Evolutionary conservation across 2,113 vertebrate genomes (phyloP), one percentile per base, ranked within the genome.

Genomic region (Patagioenas fasciata): DNA sequence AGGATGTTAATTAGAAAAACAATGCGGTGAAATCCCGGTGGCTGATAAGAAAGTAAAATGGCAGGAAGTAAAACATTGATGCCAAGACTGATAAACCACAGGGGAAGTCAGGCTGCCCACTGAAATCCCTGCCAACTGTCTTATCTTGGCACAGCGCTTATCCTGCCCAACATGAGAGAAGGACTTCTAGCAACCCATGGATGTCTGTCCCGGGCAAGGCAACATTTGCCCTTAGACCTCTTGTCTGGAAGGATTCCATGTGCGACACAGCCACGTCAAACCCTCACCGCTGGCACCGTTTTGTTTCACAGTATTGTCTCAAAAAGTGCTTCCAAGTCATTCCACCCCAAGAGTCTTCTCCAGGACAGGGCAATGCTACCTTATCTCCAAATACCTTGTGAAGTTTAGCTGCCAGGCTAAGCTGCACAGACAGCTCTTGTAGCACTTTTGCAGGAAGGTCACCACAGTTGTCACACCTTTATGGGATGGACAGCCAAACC

Each of bases 1-100:
- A 96, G 78, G 85, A 97, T 9, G 3, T 67, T 69, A 85, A 78
- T 98, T 95, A 98, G 79, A 95, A 97, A 96, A 96, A 93, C 73
- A 90, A 86, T 56, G 91, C 48, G 64, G 87, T 92, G 50, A 80
- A 96, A 97, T 96, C 92, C 0, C 34, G 75, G 84, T 21, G 61
- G 51, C 66, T 73, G 95, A 92, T 92, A 94, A 96, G 94, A 92
- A 85, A 78, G 65, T 47, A 92, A 91, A 91, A 95, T 82, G 62
- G 85, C 71, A 88, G 88, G 93, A 94, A 80, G 50, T 60, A 82
- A 85, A 95, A 88, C 34, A 26, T 44, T 23, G 64, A 97, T 94
- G 94, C 74, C 93, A 79, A 94, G 77, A 86, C 84, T 72, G 96
- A 96, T 93, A 92, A 88, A 71, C 31, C 51, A 70, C 38, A 64